Base-by-base conservation (phyloP, 2,797 vertebrate species). In the Borostomias antarcticus region DNA sequence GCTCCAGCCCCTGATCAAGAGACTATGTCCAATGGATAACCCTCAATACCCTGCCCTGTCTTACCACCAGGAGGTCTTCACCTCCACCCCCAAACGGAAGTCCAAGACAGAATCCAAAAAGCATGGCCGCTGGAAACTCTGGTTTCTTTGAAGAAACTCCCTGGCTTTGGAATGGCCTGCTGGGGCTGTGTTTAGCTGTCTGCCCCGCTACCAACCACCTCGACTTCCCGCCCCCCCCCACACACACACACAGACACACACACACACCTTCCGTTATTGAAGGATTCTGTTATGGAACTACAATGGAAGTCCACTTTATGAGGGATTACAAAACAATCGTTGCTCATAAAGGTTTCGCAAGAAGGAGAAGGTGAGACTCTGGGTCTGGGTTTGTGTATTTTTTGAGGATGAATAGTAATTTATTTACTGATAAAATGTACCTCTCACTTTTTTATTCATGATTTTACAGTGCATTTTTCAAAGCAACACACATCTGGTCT, bases 41-140 rank as follows among this genome's bases (percentile, higher is more conserved):
- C 91, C 94, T 90, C 95, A 95, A 90, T 96, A 94, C 68, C 94
- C 94, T 74, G 93, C 95, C 88, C 93, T 95, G 95, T 95, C 96
- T 95, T 99, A 98, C 83, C 86, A 96, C 87, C 97, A 96, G 79
- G 98, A 98, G 91, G 93, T 94, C 60, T 95, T 94, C 92, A 94
- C 96, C 80, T 95, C 97, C n/a, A 96, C 98, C 71, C 97, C 96
- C 66, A 98, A 97, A 90, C 96, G 96, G 94, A 98, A 98, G 94
- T 92, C 96, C 89, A 98, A 98, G 94, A 93, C 96, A 73, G 97
- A 99, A 89, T 95, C 96, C 82, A 99, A 99, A 94, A 99, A 98
- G 92, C 98, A 98, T 0, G 96, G 94, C 62, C 94, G 96, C 50
- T 99, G 98, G 97, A 98, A 97, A 98, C 96, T 98, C 88, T 99